Evolutionary conservation across 2,888 invertebrate species (phyloP).

Genomic region (Liodrosophila aerea): DNA sequence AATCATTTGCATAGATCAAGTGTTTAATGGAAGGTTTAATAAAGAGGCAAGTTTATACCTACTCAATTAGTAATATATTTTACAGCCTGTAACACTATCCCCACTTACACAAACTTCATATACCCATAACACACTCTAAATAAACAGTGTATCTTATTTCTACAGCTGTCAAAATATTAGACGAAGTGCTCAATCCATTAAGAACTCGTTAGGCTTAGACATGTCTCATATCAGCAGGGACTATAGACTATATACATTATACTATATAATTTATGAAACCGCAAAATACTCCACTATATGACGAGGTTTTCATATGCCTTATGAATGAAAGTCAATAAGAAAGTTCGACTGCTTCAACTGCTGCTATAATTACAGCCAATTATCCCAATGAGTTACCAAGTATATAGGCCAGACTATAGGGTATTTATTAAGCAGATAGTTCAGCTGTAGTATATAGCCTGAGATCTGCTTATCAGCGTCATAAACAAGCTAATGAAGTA

Average conservation of each 20-base stretch:
- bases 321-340: slow-evolving; percentile 26
- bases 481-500: slow-evolving; percentile 56
- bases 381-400: neutral
- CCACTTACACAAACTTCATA: too few relatives aligned
- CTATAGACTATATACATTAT: too few relatives aligned
- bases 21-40: too few relatives aligned
- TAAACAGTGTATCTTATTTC: too few relatives aligned
- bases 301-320: slow-evolving; percentile 14
- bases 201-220: slow-evolving; percentile 16
- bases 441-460: neutral
- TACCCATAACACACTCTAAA: too few relatives aligned
- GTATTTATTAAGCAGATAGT: too few relatives aligned
- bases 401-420: neutral
- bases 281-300: too few relatives aligned
- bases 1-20: slow-evolving; percentile 9
- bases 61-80: too few relatives aligned
- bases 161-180: slow-evolving; percentile 10
- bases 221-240: slow-evolving; percentile 3
- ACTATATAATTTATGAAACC: too few relatives aligned
- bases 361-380: neutral
- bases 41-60: too few relatives aligned
- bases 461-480: slow-evolving; percentile 27
- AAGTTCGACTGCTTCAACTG: neutral
- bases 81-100: too few relatives aligned
- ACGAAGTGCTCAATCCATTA: slow-evolving; percentile 14